Evolutionary conservation across 2,888 invertebrate genomes (phyloP).

Genomic region (Plagodis dolabraria): DNA sequence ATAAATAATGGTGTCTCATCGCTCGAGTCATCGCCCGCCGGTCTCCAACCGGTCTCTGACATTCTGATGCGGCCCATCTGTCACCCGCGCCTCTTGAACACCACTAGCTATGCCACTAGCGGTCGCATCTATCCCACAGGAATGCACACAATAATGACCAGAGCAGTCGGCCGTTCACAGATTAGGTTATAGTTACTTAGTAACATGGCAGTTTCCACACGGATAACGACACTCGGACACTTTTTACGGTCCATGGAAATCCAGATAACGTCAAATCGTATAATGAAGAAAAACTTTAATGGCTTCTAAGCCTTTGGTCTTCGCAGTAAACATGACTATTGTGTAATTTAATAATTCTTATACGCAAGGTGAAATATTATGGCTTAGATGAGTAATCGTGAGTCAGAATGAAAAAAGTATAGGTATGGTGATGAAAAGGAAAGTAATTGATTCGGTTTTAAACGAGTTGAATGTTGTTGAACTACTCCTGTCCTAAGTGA

Average conservation of each 20-base stretch:
- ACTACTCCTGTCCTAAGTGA: slow-evolving; percentile 31
- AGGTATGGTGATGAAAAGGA: slow-evolving; percentile 31
- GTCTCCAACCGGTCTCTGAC: slow-evolving; percentile 51
- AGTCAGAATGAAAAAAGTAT: slow-evolving; percentile 16
- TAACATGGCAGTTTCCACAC: slow-evolving; percentile 16
- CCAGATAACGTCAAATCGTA: slow-evolving; percentile 27
- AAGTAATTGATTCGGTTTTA: slow-evolving; percentile 25
- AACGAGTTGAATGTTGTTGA: slow-evolving; percentile 36
- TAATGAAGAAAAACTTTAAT: slow-evolving; percentile 38
- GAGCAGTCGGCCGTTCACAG: neutral
- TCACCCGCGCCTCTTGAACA: slow-evolving; percentile 50
- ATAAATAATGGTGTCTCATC: slow-evolving; percentile 82
- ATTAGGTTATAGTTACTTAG: too few relatives aligned
- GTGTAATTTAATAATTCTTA: slow-evolving; percentile 21
- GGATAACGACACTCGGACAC: slow-evolving; percentile 24
- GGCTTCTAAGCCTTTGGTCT: slow-evolving; percentile 39
- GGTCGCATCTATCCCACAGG: slow-evolving; percentile 16
- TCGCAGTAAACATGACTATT: slow-evolving; percentile 16
- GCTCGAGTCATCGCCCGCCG: slow-evolving; percentile 77
- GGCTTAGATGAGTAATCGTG: slow-evolving; percentile 13
- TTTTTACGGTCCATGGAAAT: slow-evolving; percentile 27
- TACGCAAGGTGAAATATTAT: slow-evolving; percentile 7
- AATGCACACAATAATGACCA: slow-evolving; percentile 32
- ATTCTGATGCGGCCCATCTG: slow-evolving; percentile 69
- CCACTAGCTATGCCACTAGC: slow-evolving; percentile 22